A percentile compares a stretch with the other conserved stretches of the same genome.
Conservation (phyloP, 2,888 invertebrate species). For the Ectemnius cavifrons region DNA sequence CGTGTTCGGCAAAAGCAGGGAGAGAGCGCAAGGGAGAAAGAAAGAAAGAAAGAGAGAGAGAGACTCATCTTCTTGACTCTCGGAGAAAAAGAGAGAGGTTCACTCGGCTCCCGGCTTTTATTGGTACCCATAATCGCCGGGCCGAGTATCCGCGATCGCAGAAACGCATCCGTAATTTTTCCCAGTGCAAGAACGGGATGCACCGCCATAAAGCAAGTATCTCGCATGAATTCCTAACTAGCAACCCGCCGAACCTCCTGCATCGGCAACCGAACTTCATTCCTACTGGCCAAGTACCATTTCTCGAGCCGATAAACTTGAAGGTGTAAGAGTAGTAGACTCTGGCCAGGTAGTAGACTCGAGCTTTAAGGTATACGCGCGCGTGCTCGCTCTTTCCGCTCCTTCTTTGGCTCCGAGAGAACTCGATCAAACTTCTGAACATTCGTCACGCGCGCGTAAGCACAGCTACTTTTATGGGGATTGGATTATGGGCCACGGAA, state of each 20-base stretch:
- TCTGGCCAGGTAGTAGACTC: no score
- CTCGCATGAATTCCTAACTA: no score
- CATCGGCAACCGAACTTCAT: no score
- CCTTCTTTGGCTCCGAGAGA: not conserved
- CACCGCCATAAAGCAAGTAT: not conserved
- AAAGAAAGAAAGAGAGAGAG: conserved; percentile 1
- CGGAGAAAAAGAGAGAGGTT: not conserved
- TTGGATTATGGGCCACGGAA: not conserved
- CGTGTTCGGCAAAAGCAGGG: conserved; percentile 28
- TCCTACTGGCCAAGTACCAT: no score
- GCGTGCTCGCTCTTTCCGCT: not conserved
- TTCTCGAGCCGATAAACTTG: no score
- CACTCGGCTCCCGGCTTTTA: conserved; percentile 27
- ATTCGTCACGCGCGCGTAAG: conserved; percentile 3
- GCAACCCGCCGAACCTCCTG: no score
- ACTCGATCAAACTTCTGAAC: conserved; percentile 3
- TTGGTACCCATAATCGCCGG: conserved; percentile 40
- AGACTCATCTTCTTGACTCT: not conserved
- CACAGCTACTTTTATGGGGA: not conserved
- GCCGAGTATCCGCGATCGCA: conserved; percentile 32
- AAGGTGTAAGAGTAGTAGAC: no score
- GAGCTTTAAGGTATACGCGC: no score
- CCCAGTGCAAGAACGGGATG: conserved; percentile 31
- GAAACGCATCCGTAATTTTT: conserved; percentile 35
- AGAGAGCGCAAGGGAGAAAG: conserved; percentile 16